phyloP scores from a whole-genome alignment of 2,888 invertebrate species.

The Limnephilus auricula region DNA sequence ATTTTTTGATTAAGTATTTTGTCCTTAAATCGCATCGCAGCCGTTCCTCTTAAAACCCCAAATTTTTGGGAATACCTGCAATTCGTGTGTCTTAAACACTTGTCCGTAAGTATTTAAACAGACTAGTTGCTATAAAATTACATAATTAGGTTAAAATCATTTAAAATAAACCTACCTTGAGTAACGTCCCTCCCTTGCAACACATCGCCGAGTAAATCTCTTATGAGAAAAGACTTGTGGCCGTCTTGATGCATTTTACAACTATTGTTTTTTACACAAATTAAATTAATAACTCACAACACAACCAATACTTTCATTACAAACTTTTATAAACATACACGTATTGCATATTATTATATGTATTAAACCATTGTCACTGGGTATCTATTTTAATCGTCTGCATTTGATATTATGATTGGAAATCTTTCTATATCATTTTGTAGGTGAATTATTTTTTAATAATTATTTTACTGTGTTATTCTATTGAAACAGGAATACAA shows the following conservation, averaged over 20 bases:
- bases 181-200: constrained; percentile 68
- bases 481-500: not conserved
- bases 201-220: constrained; percentile 89
- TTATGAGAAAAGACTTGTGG: constrained; percentile 89
- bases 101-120: not conserved
- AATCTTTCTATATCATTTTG: too few relatives aligned
- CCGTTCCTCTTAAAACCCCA: too few relatives aligned
- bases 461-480: not conserved
- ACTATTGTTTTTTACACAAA: not conserved
- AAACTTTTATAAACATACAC: not conserved
- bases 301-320: not conserved
- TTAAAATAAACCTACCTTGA: not conserved
- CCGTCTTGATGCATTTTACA: constrained; percentile 78
- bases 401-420: too few relatives aligned
- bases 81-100: not conserved
- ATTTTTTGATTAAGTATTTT: too few relatives aligned
- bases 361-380: not conserved
- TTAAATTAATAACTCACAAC: not conserved
- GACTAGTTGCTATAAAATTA: not conserved
- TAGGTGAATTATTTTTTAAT: not conserved
- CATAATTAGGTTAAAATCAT: not conserved
- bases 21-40: too few relatives aligned
- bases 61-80: too few relatives aligned
- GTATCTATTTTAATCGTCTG: not conserved
- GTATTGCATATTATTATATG: not conserved